Conservation (phyloP, 2,113 vertebrate genomes). For the Ifrita kowaldi region DNA sequence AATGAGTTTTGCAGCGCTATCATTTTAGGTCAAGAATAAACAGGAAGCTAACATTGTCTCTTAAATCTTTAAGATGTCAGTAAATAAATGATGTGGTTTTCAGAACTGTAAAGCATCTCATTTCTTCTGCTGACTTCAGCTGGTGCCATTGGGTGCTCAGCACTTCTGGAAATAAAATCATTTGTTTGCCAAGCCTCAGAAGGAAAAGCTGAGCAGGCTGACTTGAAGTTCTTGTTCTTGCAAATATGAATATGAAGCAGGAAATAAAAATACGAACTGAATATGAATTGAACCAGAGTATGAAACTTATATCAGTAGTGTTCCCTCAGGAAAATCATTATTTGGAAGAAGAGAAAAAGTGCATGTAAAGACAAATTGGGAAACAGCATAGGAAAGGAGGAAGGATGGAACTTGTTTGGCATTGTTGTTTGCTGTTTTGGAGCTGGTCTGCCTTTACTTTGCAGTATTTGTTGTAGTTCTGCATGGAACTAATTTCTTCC, state of each 20-base stretch:
- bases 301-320: neutral
- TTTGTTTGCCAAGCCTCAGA: neutral
- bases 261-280: slow-evolving; percentile 27
- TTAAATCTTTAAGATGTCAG: slow-evolving; percentile 43
- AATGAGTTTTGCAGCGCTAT: neutral
- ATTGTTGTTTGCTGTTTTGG: neutral
- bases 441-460: neutral
- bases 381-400: neutral
- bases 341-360: neutral
- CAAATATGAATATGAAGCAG: slow-evolving; percentile 48
- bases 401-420: neutral
- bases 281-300: slow-evolving; percentile 25
- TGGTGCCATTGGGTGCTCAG: slow-evolving; percentile 25
- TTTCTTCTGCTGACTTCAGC: slow-evolving; percentile 54
- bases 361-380: neutral
- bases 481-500: slow-evolving; percentile 18
- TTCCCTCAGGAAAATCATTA: slow-evolving; percentile 18
- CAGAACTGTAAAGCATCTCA: slow-evolving; percentile 17
- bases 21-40: neutral
- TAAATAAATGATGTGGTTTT: slow-evolving; percentile 52
- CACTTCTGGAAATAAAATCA: slow-evolving; percentile 55
- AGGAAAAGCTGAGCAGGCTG: slow-evolving; percentile 56
- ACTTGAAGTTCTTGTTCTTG: slow-evolving; percentile 50
- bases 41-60: neutral
- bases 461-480: neutral